These are phyloP conservation scores for Drosophila diplacantha DNA, from an alignment of 2,888 invertebrate species.

Conservation along the genomic window DNA sequence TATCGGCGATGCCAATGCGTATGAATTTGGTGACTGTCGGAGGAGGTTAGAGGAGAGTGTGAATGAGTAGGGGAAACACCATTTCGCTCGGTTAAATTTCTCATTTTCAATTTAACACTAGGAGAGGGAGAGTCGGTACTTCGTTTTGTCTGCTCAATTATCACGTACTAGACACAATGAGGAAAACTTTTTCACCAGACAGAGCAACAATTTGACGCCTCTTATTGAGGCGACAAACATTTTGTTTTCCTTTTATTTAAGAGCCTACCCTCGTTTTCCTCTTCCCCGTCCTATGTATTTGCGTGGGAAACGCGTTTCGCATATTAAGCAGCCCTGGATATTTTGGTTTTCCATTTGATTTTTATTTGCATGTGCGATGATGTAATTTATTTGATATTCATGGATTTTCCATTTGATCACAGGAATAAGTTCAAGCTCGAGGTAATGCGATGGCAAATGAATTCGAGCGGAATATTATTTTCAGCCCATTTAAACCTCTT, in stretches of 20 bases:
- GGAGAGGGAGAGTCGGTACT: constrained; percentile 18
- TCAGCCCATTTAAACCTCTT: constrained; percentile 27
- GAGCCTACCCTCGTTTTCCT: constrained; percentile 10
- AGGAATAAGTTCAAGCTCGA: constrained; percentile 15
- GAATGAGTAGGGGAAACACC: neutral
- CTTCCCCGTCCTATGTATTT: neutral
- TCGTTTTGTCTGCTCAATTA: constrained; percentile 53
- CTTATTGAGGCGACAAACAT: constrained; percentile 47
- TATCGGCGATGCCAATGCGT: constrained; percentile 98
- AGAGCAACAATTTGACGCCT: constrained; percentile 56
- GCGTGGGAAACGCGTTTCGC: constrained; percentile 49
- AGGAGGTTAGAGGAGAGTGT: neutral
- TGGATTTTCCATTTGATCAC: constrained; percentile 38
- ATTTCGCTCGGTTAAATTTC: constrained; percentile 39
- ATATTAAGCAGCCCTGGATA: constrained; percentile 50
- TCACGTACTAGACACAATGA: constrained; percentile 61
- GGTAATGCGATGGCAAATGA: constrained; percentile 35
- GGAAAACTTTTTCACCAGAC: constrained; percentile 49
- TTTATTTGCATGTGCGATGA: constrained; percentile 44
- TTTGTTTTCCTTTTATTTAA: constrained; percentile 33
- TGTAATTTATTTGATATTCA: constrained; percentile 63
- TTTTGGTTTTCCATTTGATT: constrained; percentile 39
- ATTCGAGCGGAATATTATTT: constrained; percentile 28
- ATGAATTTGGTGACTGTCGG: constrained; percentile 95
- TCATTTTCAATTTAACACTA: constrained; percentile 27